Conservation (phyloP, 2,113 vertebrate species). For the Nestor notabilis region DNA sequence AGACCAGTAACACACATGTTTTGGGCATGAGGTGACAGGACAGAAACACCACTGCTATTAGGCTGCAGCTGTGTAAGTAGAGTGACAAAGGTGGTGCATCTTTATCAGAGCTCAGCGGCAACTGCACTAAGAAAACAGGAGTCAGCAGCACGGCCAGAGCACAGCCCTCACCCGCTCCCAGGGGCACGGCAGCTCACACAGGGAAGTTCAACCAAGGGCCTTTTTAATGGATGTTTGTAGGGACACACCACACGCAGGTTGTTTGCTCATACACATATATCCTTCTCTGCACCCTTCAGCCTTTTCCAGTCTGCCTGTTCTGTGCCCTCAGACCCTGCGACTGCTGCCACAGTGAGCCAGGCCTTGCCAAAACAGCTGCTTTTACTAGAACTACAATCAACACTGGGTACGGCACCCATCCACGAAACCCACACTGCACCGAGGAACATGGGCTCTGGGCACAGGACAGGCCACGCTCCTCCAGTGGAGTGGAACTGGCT, state of each 20-base stretch:
- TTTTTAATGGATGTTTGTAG: constrained; percentile 15
- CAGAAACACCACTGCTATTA: not conserved
- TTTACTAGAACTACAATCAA: not conserved
- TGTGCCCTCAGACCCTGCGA: rapidly evolving
- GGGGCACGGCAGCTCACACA: not conserved
- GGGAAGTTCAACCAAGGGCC: not conserved
- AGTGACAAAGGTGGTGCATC: not conserved
- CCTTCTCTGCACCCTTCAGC: not conserved
- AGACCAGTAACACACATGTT: too few relatives aligned
- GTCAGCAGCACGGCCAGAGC: not conserved
- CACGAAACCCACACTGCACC: not conserved
- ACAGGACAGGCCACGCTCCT: not conserved
- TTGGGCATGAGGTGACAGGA: not conserved
- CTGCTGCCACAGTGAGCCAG: not conserved
- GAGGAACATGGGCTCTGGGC: not conserved
- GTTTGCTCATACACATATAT: not conserved
- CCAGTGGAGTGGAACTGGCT: rapidly evolving
- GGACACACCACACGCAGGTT: not conserved
- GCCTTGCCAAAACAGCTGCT: not conserved
- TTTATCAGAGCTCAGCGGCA: not conserved
- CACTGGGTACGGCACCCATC: not conserved
- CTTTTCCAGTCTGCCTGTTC: not conserved
- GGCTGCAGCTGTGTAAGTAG: not conserved
- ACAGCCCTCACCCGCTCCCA: not conserved
- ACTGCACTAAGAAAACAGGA: rapidly evolving